Evolutionary conservation across 2,113 vertebrate species (phyloP).

Genomic region (Phylloscopus whistleri): DNA sequence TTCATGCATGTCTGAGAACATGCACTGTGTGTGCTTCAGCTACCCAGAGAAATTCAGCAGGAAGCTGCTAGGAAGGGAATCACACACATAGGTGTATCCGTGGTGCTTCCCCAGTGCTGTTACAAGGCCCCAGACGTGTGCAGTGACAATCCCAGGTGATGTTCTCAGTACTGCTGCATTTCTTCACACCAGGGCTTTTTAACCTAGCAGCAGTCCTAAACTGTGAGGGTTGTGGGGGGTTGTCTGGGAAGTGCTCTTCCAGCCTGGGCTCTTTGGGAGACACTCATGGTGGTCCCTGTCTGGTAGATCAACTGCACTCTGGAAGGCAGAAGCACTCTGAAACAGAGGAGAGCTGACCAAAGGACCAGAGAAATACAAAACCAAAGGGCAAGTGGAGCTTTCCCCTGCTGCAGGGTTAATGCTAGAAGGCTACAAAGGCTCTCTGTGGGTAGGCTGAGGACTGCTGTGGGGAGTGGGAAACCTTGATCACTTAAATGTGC

Average conservation of each 20-base stretch:
- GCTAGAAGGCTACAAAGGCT: background rate
- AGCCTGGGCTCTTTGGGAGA: background rate
- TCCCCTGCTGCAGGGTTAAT: accelerated
- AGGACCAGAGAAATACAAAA: background rate
- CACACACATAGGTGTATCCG: accelerated
- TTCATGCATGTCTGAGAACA: background rate
- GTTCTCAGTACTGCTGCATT: background rate
- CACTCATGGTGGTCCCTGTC: background rate
- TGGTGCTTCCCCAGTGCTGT: accelerated
- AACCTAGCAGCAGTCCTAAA: background rate
- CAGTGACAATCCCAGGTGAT: background rate
- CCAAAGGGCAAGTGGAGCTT: background rate
- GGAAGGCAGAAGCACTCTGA: background rate
- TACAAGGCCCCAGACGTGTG: background rate
- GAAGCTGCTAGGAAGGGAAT: background rate
- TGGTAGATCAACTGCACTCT: background rate
- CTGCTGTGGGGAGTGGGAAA: background rate
- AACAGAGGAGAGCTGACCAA: background rate
- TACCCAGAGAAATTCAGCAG: background rate
- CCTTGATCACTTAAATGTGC: background rate
- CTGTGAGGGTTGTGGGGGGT: background rate
- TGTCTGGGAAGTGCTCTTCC: background rate
- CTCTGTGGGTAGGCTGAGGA: background rate
- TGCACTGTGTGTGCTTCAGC: background rate
- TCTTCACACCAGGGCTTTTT: background rate